Base-by-base conservation (phyloP, 2,113 vertebrate species). In the Daphoenositta chrysoptera region DNA sequence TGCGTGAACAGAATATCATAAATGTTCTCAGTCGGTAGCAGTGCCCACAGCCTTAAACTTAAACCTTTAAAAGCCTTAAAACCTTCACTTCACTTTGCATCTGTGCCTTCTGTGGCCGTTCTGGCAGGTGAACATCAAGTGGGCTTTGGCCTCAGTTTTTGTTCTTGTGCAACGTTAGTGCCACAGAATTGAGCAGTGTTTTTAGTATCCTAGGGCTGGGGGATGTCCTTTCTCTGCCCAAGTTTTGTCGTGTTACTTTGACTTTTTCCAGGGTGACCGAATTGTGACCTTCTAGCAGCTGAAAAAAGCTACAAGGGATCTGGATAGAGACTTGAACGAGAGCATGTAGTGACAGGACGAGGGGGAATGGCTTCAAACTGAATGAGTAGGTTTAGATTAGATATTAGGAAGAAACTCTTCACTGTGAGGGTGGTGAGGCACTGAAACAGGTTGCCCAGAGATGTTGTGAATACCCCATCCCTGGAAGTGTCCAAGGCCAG, bases 91-190 rank as follows among this genome's bases (percentile, higher is more conserved):
- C 0, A 0, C 16, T 14, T 79, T 27, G 9, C 65, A 11, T 42
- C 50, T 10, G 6, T 1, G 0, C n/a, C 8, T n/a, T 50, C 14
- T 39, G 2, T 27, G 47, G 44, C 40, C 1, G 0, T 53, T 82
- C 33, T 76, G 58, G n/a, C 20, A 83, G 33, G 9, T 56, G 31
- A 42, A 60, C 11, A 15, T 57, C 21, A 19, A 30, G 10, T 23
- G 40, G n/a, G 6, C 15, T 64, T 84, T 24, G 19, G 13, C 44
- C 60, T 54, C 37, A 50, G 0, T 66, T 50, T 51, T 57, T 48
- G 19, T 51, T 63, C 13, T 27, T 28, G 22, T 22, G 47, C 35
- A 30, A 2, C 7, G 5, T 84, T 71, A 42, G 11, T 48, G 3
- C 18, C 11, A 19, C 16, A 33, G 10, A 37, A 10, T 3, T 80